Evolutionary conservation across 23 tunicate species (phyloP), one percentile per base, ranked within the genome.

Genomic region (Halocynthia aurantium): DNA sequence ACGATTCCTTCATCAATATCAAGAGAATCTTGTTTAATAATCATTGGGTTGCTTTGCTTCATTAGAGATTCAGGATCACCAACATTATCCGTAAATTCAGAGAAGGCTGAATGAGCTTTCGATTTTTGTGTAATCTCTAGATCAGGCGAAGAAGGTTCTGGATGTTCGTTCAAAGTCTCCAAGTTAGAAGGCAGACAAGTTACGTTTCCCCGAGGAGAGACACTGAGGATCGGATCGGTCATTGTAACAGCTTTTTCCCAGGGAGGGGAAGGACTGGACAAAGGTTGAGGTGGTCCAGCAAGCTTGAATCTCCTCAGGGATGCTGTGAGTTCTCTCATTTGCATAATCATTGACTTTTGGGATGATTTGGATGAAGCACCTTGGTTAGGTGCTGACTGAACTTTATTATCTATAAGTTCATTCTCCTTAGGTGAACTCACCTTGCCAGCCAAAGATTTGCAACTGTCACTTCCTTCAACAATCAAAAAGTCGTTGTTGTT

Each of bases 91-190:
- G 44, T 31, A 31, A 31, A 31, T 31, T 31, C 44, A 31, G 44
- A 31, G 44, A 31, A 31, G 44, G 4, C 44, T 31, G 44, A 31
- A 31, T 31, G 44, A 31, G 44, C 1, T 31, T 31, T 31, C 44
- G 44, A 31, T 31, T 31, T 31, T 31, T 31, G 44, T 31, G 44
- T 31, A 31, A 31, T 31, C 44, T 31, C 44, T 20, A 56, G 8
- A 8, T 53, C n/a, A 13, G 78, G 78, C 19, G 78, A 74, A 5
- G 62, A 4, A 7, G 78, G 78, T 18, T 74, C 78, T 10, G 78
- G 78, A 54, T 74, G 56, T 74, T 74, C 78, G 21, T 74, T 74
- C 78, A 74, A 74, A 19, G 78, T 74, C 78, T 74, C 78, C 13
- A 74, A 18, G 22, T 74, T 74, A 18, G 64, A 21, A 54, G 55